Evolutionary conservation across 1,140 invertebrate species (phyloP), one percentile per base, ranked within the genome.

Genomic region (Littorina saxatilis): DNA sequence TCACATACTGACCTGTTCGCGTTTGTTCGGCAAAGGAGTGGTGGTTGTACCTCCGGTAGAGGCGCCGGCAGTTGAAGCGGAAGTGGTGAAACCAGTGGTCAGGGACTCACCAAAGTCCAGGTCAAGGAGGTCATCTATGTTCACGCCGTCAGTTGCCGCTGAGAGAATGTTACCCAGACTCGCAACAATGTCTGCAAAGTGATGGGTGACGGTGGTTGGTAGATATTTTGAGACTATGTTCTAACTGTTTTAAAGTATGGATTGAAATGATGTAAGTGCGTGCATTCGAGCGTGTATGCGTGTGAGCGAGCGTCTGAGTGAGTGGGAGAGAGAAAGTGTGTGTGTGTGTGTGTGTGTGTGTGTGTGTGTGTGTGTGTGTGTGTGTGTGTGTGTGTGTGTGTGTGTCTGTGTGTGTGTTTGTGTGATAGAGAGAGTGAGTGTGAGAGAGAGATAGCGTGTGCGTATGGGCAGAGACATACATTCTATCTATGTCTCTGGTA

Each of bases 141-240:
- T 50, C 37, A 73, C n/a, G 37, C 35, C 75, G 11, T 43, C 68
- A 27, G 81, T 83, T 27, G 83, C 87, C 20, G 88, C 85, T 27
- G 81, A 47, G n/a, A 88, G 81, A 32, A 89, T 80, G 84, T 84
- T 87, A 23, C 85, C 84, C n/a, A 89, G 58, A 70, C 80, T 78
- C 15, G 87, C 83, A 15, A 89, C 72, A 20, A 88, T 86, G 77
- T 88, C 87, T 88, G 72, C 20, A n/a, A 7, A 32, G 27, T 50
- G 47, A 50, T 50, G 47, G 9, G 47, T 11, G 9, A 50, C 9
- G 9, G 47, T 11, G 47, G 47, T 50, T 50, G 47, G 47, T 50
- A 20, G 20, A 50, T 9, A 50, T 50, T 9, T 11, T 50, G 47
- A 50, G n/a, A n/a, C n/a, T n/a, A n/a, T n/a, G n/a, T n/a, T n/a